Conservation (phyloP, 2,113 vertebrate species). For the Limanda limanda region DNA sequence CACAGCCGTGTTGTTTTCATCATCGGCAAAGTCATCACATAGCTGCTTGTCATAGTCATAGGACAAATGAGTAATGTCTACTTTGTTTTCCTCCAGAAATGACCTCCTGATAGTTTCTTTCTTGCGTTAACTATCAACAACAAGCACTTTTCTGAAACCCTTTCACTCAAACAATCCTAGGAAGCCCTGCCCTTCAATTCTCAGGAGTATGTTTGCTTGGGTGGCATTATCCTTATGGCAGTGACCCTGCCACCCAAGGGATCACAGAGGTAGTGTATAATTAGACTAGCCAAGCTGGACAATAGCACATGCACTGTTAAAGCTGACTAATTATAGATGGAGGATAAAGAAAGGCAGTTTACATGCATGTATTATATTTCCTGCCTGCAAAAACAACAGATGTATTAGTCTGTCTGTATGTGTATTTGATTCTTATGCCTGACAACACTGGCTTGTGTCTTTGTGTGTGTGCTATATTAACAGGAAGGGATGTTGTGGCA, state of each 20-base stretch:
- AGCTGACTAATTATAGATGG: conserved; percentile 37
- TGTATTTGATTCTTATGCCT: background rate
- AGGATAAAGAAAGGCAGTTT: background rate
- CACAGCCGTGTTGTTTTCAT: background rate
- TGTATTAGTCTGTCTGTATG: background rate
- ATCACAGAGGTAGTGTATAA: conserved; percentile 27
- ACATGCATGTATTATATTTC: conserved; percentile 5
- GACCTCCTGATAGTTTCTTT: conserved; percentile 13
- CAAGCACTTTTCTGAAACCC: conserved; percentile 4
- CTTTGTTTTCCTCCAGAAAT: conserved; percentile 6
- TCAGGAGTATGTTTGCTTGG: conserved; percentile 52
- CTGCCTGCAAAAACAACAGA: background rate
- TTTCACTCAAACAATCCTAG: conserved; percentile 69
- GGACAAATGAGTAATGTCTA: conserved; percentile 1
- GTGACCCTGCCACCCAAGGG: conserved; percentile 11
- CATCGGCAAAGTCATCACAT: background rate
- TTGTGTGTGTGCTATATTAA: background rate
- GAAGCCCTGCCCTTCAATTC: conserved; percentile 71
- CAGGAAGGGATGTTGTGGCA: background rate
- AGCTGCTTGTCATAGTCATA: background rate
- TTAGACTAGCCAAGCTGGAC: conserved; percentile 27
- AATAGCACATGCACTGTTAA: conserved; percentile 35
- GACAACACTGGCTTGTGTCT: background rate
- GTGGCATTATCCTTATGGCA: conserved; percentile 32
- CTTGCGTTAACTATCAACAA: conserved; percentile 4